A percentile compares a stretch with the other conserved stretches of the same genome.
phyloP scores from a whole-genome alignment of 2,113 vertebrate species.

The Gadus macrocephalus region DNA sequence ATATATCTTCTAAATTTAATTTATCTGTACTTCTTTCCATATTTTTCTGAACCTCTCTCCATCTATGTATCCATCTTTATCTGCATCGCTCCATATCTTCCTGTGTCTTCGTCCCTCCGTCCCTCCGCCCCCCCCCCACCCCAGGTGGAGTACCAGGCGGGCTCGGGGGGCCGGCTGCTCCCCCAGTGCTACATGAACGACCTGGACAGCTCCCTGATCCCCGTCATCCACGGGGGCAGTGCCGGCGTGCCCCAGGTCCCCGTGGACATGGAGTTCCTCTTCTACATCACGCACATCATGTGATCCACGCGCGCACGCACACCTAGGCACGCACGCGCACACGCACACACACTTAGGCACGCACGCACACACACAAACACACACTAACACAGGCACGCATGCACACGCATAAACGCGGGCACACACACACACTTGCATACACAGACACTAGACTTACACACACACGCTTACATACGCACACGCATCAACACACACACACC shows the following conservation, averaged over 20 bases:
- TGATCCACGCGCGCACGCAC: slow-evolving; percentile 10
- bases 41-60: no score
- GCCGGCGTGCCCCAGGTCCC: slow-evolving; percentile 75
- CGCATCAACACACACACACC: no score
- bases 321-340: background rate
- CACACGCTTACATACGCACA: background rate
- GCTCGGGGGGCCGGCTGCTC: slow-evolving; percentile 81
- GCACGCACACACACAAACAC: background rate
- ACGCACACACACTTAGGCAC: background rate
- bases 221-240: slow-evolving; percentile 85
- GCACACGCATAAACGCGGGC: slow-evolving; percentile 1
- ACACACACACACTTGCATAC: background rate
- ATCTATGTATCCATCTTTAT: no score
- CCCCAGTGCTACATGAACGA: slow-evolving; percentile 91
- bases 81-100: background rate
- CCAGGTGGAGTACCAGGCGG: slow-evolving; percentile 93
- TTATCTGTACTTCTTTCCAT: no score
- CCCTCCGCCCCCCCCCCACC: background rate
- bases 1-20: no score
- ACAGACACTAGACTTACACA: background rate
- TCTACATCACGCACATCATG: slow-evolving; percentile 85
- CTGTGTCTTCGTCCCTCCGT: background rate
- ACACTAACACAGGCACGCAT: no score
- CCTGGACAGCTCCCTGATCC: slow-evolving; percentile 85
- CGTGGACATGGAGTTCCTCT: slow-evolving; percentile 87